Percentiles rank a stretch among this genome's conserved stretches.
Evolutionary conservation across 2,113 vertebrate species (phyloP).

Genomic region (Hippocampus comes): DNA sequence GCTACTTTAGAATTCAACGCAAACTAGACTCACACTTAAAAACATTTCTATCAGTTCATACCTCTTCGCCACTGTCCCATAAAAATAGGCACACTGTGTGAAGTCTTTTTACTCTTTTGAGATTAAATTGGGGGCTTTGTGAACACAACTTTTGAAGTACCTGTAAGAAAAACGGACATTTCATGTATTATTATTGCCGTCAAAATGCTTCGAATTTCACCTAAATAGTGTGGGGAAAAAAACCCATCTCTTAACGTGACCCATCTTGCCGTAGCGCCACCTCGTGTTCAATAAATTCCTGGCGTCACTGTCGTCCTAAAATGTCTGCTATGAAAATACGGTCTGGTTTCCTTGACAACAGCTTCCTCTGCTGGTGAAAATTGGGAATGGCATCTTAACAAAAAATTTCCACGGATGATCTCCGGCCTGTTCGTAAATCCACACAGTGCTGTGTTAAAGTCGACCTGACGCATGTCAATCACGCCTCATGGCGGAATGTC

Average conservation of each 20-base stretch:
- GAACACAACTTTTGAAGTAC: too few relatives aligned
- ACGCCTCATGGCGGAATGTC: too few relatives aligned
- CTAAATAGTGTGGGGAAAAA: too few relatives aligned
- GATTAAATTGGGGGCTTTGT: too few relatives aligned
- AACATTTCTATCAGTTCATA: background rate
- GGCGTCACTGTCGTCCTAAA: slow-evolving; percentile 3
- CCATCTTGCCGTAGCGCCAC: slow-evolving; percentile 17
- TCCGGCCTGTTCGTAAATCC: background rate
- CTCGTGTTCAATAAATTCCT: slow-evolving; percentile 29
- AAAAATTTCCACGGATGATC: background rate
- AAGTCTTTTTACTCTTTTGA: too few relatives aligned
- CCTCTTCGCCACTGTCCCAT: background rate
- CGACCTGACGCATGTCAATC: too few relatives aligned
- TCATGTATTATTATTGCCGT: too few relatives aligned
- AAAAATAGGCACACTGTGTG: too few relatives aligned
- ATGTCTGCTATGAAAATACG: slow-evolving; percentile 27
- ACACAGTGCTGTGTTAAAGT: background rate
- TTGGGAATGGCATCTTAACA: background rate
- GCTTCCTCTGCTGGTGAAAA: slow-evolving; percentile 31
- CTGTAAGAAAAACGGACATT: too few relatives aligned
- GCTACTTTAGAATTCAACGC: background rate
- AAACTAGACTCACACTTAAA: background rate
- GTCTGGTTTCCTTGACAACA: background rate
- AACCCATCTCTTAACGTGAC: background rate
- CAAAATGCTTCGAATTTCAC: too few relatives aligned